phyloP scores from a whole-genome alignment of 2,113 vertebrate genomes.

The Psittacula cyanocephala region DNA sequence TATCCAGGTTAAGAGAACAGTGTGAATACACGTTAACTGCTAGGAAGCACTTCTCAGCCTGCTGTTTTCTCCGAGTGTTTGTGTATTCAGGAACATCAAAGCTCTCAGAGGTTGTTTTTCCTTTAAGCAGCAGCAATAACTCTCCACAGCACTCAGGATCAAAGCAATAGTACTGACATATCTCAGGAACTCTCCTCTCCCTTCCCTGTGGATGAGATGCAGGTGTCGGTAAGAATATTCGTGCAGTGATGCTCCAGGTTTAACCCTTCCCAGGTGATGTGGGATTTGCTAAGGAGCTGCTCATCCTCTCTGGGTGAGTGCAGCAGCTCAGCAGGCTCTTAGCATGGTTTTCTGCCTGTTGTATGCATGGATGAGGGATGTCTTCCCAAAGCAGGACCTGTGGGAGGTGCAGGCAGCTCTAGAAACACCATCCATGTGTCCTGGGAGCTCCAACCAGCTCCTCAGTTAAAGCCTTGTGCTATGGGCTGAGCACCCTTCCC shows the following conservation, averaged over 20 bases:
- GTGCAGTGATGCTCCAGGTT: not conserved
- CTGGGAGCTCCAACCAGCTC: not conserved
- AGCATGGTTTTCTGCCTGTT: not conserved
- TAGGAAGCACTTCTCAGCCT: not conserved
- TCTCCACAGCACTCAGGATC: not conserved
- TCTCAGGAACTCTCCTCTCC: not conserved
- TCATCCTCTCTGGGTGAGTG: not conserved
- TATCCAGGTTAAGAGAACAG: not conserved
- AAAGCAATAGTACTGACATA: not conserved
- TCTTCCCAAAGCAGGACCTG: not conserved
- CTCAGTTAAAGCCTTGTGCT: not conserved
- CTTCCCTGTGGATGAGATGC: not conserved
- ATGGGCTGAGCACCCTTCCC: fast-evolving
- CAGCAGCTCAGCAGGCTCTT: not conserved
- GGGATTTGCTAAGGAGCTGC: not conserved
- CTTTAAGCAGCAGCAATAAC: not conserved
- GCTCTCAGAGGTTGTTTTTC: not conserved
- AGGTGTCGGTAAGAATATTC: constrained; percentile 10
- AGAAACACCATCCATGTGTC: fast-evolving
- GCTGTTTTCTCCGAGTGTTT: not conserved
- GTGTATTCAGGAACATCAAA: not conserved
- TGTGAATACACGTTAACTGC: fast-evolving
- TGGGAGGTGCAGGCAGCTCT: not conserved
- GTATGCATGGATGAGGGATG: not conserved
- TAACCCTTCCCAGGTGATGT: not conserved